phyloP scores from a whole-genome alignment of 2,113 vertebrate genomes.

The Chinchilla lanigera region DNA sequence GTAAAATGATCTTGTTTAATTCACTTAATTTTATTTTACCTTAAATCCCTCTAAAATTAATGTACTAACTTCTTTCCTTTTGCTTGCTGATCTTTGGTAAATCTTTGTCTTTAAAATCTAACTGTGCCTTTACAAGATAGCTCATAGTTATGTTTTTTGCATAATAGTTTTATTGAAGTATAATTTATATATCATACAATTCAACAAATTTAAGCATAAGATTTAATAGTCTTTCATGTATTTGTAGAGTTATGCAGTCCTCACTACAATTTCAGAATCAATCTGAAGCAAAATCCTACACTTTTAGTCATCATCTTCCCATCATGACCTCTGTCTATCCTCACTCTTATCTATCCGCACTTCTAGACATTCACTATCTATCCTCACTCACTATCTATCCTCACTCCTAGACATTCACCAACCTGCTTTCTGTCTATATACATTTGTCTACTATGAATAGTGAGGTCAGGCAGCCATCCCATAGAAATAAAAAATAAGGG shows the following conservation, averaged over 20 bases:
- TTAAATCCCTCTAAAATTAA: constrained; percentile 9
- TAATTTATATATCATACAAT: background rate
- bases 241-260: background rate
- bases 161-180: background rate
- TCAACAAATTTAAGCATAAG: background rate
- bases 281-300: background rate
- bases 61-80: background rate
- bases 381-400: too few species aligned
- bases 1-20: background rate
- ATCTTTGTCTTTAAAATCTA: background rate
- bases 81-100: background rate
- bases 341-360: too few species aligned
- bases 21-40: background rate
- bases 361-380: background rate
- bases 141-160: background rate
- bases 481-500: background rate
- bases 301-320: background rate
- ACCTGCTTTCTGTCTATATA: background rate
- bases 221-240: background rate
- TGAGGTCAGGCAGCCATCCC: background rate
- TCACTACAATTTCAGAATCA: background rate
- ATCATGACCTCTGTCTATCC: background rate
- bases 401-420: background rate
- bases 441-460: background rate
- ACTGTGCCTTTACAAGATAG: background rate